Evolutionary conservation across 2,113 vertebrate genomes (phyloP).

Genomic region (Willisornis vidua): DNA sequence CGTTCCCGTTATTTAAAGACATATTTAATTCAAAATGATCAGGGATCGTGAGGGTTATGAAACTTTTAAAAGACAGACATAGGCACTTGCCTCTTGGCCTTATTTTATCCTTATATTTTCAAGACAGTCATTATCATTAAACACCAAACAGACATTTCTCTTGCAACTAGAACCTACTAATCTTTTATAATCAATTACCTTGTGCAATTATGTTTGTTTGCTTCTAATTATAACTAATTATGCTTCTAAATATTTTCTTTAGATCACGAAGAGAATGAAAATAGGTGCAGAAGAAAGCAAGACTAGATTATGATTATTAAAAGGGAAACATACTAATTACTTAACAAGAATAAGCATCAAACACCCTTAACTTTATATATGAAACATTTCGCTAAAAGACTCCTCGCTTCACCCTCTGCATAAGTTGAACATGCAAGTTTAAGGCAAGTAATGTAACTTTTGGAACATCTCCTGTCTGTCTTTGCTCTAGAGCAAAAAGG

Average conservation of each 20-base stretch:
- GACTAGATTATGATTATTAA: constrained; percentile 70
- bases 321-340: constrained; percentile 77
- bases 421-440: constrained; percentile 38
- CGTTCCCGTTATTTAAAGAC: constrained; percentile 58
- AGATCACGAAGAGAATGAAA: constrained; percentile 70
- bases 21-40: constrained; percentile 53
- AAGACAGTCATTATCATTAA: constrained; percentile 30
- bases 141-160: neutral
- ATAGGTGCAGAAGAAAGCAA: constrained; percentile 53
- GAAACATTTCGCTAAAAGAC: constrained; percentile 51
- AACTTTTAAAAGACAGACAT: constrained; percentile 21
- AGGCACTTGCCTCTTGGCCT: neutral
- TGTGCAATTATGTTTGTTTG: constrained; percentile 74
- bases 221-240: constrained; percentile 81
- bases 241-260: constrained; percentile 77
- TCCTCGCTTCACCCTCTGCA: constrained; percentile 13
- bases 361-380: constrained; percentile 64
- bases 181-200: constrained; percentile 66
- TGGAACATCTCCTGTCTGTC: neutral
- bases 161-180: constrained; percentile 41
- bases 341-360: constrained; percentile 60
- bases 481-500: neutral
- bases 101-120: neutral
- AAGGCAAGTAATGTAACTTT: constrained; percentile 7
- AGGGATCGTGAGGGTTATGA: neutral